A percentile compares a stretch with the other conserved stretches of the same genome.
Evolutionary conservation across 2,888 invertebrate genomes (phyloP).

Genomic region (Hirtodrosophila histrioides): DNA sequence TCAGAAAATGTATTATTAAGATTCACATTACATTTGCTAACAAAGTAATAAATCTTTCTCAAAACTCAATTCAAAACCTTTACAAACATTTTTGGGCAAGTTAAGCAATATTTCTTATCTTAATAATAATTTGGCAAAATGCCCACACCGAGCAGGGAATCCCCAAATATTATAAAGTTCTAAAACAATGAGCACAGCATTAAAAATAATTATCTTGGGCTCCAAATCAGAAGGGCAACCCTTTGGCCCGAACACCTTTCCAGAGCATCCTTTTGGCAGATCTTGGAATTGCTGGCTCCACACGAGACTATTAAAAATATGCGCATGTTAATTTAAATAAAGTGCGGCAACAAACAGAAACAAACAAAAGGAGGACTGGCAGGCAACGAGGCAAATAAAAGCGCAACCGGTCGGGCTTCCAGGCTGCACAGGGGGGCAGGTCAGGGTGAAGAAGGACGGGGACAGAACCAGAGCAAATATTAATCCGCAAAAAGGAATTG

Average conservation of each 20-base stretch:
- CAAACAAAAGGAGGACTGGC: constrained; percentile 43
- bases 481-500: constrained; percentile 80
- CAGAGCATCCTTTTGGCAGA: constrained; percentile 4
- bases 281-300: constrained; percentile 17
- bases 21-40: background rate
- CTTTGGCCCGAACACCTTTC: constrained; percentile 22
- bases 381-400: constrained; percentile 64
- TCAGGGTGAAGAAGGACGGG: background rate
- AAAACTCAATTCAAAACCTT: background rate
- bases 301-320: constrained; percentile 64
- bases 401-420: constrained; percentile 68
- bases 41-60: background rate
- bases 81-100: constrained; percentile 12
- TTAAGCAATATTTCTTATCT: constrained; percentile 39
- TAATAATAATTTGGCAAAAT: constrained; percentile 46
- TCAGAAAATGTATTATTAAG: too few relatives aligned
- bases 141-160: constrained; percentile 13
- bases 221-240: constrained; percentile 37
- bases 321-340: constrained; percentile 74
- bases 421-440: constrained; percentile 10
- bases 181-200: constrained; percentile 67
- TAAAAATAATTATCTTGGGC: constrained; percentile 64
- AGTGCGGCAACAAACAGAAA: constrained; percentile 61
- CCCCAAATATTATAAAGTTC: constrained; percentile 50
- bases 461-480: constrained; percentile 69